phyloP scores from a whole-genome alignment of 2,797 vertebrate genomes.

The Remorina albescens region DNA sequence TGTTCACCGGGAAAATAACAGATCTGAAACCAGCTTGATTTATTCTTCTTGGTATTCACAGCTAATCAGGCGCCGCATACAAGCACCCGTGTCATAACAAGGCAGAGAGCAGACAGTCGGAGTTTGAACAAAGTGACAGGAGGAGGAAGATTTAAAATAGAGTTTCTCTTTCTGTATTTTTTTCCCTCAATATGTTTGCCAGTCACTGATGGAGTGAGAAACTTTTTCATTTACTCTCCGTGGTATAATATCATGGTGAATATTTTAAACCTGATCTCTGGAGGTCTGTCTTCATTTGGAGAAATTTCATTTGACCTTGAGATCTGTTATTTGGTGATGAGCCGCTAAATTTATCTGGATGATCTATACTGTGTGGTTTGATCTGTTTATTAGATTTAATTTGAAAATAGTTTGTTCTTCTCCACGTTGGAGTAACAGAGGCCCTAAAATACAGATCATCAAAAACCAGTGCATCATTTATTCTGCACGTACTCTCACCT shows the following conservation, averaged over 20 bases:
- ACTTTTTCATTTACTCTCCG: not conserved
- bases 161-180: slow-evolving; percentile 30
- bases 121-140: slow-evolving; percentile 46
- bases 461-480: slow-evolving; percentile 4
- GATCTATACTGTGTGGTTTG: not conserved
- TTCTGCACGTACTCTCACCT: slow-evolving; percentile 27
- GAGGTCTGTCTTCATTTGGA: not conserved
- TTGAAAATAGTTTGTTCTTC: slow-evolving; percentile 19
- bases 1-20: slow-evolving; percentile 17
- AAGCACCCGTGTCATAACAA: slow-evolving; percentile 30
- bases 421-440: not conserved
- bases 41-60: slow-evolving; percentile 25
- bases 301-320: slow-evolving; percentile 27
- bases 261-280: slow-evolving; percentile 1
- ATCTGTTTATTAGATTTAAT: slow-evolving; percentile 1
- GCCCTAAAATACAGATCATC: not conserved
- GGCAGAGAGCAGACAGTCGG: slow-evolving; percentile 40
- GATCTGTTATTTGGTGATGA: slow-evolving; percentile 41
- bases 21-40: slow-evolving; percentile 40
- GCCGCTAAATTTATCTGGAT: slow-evolving; percentile 24
- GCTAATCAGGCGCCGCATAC: slow-evolving; percentile 49
- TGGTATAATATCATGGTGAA: not conserved
- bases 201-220: not conserved
- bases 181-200: not conserved
- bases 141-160: not conserved